These are phyloP conservation scores for Bos javanicus DNA, from an alignment of 2,113 vertebrate genomes.

Conservation along the genomic window DNA sequence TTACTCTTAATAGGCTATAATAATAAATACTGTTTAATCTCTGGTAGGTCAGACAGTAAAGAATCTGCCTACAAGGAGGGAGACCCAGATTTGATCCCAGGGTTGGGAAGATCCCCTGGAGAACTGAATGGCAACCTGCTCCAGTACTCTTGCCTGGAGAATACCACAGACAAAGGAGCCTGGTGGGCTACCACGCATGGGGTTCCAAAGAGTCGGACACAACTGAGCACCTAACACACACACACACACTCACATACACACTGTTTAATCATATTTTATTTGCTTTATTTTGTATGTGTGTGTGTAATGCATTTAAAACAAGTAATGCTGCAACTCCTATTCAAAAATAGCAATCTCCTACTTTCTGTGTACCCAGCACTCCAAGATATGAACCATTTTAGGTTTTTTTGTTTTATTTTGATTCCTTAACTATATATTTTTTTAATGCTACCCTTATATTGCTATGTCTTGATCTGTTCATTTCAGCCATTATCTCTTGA, in stretches of 20 bases:
- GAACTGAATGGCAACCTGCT: background rate
- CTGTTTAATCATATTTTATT: slow-evolving; percentile 2
- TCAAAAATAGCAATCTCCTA: background rate
- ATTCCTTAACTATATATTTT: background rate
- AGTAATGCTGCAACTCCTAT: background rate
- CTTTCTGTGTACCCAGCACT: background rate
- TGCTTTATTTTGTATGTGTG: background rate
- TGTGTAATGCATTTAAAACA: background rate
- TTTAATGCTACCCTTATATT: background rate
- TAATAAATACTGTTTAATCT: background rate
- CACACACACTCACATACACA: background rate
- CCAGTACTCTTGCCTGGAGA: background rate
- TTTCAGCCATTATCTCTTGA: background rate
- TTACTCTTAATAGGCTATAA: background rate
- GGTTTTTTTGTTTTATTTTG: background rate
- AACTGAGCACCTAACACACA: background rate
- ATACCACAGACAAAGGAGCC: background rate
- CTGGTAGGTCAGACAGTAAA: background rate
- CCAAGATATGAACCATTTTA: background rate
- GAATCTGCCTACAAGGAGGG: background rate
- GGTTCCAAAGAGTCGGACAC: background rate
- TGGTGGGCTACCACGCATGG: background rate
- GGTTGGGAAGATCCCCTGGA: background rate
- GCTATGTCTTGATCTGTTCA: background rate
- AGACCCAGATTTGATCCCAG: background rate